Conservation (phyloP, 2,113 vertebrate genomes). For the Hymenochirus boettgeri region DNA sequence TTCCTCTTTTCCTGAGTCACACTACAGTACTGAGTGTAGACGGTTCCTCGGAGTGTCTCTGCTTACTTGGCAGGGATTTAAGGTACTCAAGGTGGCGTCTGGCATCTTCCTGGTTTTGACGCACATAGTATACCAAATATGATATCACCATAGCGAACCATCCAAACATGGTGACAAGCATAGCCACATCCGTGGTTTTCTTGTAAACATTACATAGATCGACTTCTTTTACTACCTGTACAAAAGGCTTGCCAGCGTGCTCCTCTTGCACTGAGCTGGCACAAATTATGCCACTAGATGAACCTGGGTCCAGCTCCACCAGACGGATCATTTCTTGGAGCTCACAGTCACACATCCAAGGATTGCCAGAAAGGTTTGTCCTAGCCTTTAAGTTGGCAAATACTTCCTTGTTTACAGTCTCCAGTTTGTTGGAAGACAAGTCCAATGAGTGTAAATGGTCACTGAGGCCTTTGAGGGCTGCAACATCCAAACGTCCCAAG, state of each 20-base stretch:
- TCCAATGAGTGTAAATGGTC: slow-evolving; percentile 77
- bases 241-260: slow-evolving; percentile 79
- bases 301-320: slow-evolving; percentile 74
- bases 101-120: slow-evolving; percentile 91
- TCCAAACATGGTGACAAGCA: slow-evolving; percentile 96
- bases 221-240: slow-evolving; percentile 70
- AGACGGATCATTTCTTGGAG: slow-evolving; percentile 81
- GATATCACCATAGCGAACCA: slow-evolving; percentile 95
- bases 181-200: slow-evolving; percentile 89
- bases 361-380: slow-evolving; percentile 90
- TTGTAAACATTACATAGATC: slow-evolving; percentile 83
- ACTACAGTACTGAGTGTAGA: slow-evolving; percentile 93
- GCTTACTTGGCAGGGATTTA: slow-evolving; percentile 83
- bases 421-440: slow-evolving; percentile 86
- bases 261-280: slow-evolving; percentile 74
- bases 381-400: slow-evolving; percentile 77
- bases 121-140: slow-evolving; percentile 88
- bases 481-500: slow-evolving; percentile 72
- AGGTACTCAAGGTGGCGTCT: slow-evolving; percentile 86
- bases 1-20: slow-evolving; percentile 45
- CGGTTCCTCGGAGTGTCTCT: slow-evolving; percentile 80
- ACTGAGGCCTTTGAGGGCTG: slow-evolving; percentile 79
- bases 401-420: slow-evolving; percentile 72
- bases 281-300: slow-evolving; percentile 81
- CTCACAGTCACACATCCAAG: slow-evolving; percentile 90